phyloP scores from a whole-genome alignment of 2,797 vertebrate genomes.

The Pangasius djambal region DNA sequence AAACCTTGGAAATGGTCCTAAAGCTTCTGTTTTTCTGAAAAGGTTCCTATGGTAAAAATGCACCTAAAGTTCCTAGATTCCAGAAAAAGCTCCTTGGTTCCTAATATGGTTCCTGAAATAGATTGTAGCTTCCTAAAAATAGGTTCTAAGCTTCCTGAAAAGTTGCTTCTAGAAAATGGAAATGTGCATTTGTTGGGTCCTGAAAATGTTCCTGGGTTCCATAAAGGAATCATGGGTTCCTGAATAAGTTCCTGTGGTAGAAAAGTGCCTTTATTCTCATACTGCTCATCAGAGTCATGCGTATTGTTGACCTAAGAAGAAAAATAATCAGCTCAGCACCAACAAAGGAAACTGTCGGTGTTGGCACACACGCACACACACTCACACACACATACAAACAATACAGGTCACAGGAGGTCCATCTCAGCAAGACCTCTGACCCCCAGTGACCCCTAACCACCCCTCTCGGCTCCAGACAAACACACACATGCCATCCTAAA shows the following conservation, averaged over 20 bases:
- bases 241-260: not conserved
- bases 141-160: not conserved
- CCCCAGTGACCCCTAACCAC: slow-evolving; percentile 23
- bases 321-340: slow-evolving; percentile 63
- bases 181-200: not conserved
- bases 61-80: not conserved
- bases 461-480: slow-evolving; percentile 28
- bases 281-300: not conserved
- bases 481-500: slow-evolving; percentile 46
- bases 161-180: not conserved
- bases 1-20: not conserved
- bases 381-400: slow-evolving; percentile 32
- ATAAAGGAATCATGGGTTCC: not conserved
- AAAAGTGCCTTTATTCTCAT: not conserved
- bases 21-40: not conserved
- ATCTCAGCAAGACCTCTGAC: slow-evolving; percentile 47
- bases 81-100: not conserved
- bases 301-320: slow-evolving; percentile 38
- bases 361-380: slow-evolving; percentile 19
- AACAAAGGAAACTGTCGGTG: slow-evolving; percentile 53
- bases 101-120: not conserved
- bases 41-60: not conserved
- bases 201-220: not conserved
- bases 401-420: slow-evolving; percentile 43
- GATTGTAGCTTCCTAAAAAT: not conserved